Evolutionary conservation across 2,888 invertebrate genomes (phyloP).

Genomic region (Patella pellucida): DNA sequence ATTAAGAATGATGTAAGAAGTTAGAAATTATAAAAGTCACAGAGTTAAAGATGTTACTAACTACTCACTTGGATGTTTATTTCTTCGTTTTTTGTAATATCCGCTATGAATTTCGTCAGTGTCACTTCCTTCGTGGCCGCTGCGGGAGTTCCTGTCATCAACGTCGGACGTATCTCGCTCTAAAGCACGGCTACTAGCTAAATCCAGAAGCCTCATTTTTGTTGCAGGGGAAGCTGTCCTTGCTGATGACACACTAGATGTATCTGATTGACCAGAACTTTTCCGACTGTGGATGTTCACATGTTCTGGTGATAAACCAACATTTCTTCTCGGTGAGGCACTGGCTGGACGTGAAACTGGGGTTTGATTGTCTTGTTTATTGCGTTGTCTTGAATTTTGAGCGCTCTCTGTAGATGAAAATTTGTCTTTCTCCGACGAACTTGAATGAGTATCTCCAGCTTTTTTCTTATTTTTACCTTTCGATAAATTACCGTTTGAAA

Average conservation of each 20-base stretch:
- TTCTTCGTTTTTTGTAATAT: no score
- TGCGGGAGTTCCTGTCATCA: slow-evolving; percentile 21
- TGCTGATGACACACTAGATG: slow-evolving; percentile 28
- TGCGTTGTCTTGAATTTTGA: background rate
- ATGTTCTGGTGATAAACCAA: background rate
- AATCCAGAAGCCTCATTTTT: slow-evolving; percentile 32
- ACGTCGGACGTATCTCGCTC: slow-evolving; percentile 30
- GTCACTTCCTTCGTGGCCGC: slow-evolving; percentile 17
- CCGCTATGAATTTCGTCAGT: no score
- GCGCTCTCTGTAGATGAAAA: slow-evolving; percentile 11
- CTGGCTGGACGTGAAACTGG: slow-evolving; percentile 6
- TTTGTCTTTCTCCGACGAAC: slow-evolving; percentile 18
- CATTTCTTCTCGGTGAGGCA: background rate
- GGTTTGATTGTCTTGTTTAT: background rate
- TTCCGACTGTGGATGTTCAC: background rate
- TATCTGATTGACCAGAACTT: slow-evolving; percentile 28
- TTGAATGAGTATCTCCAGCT: slow-evolving; percentile 19
- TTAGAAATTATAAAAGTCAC: no score
- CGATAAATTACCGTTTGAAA: background rate
- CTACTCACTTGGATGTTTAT: no score
- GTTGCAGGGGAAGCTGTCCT: slow-evolving; percentile 34
- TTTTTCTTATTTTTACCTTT: background rate
- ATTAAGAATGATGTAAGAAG: no score
- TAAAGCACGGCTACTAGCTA: slow-evolving; percentile 33
- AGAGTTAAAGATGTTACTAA: no score